These are phyloP conservation scores for Procambarus virginalis DNA, from an alignment of 1,140 invertebrate genomes.

Conservation along the genomic window DNA sequence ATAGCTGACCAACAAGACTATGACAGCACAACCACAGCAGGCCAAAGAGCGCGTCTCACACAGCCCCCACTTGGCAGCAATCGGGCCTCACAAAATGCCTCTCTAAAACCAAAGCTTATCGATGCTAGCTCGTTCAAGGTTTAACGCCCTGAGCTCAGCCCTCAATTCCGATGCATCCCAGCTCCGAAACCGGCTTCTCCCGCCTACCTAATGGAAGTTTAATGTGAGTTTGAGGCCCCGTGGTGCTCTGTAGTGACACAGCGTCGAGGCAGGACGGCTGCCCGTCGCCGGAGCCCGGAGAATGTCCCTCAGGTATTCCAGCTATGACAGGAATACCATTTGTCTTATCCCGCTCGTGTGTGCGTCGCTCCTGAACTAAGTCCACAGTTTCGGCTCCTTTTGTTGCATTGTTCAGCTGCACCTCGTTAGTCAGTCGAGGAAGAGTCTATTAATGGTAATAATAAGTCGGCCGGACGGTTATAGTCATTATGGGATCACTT, in stretches of 20 bases:
- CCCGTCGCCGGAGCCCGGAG: background rate
- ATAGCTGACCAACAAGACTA: too few relatives aligned
- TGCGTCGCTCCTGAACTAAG: background rate
- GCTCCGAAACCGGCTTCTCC: background rate
- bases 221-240: background rate
- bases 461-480: background rate
- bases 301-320: background rate
- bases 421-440: background rate
- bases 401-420: background rate
- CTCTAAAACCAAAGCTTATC: too few relatives aligned
- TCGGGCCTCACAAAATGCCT: too few relatives aligned
- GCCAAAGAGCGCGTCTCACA: too few relatives aligned
- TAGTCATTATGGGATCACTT: background rate
- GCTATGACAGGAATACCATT: background rate
- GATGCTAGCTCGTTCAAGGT: background rate
- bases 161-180: background rate
- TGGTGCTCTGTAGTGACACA: background rate
- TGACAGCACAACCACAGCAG: too few relatives aligned
- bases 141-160: background rate
- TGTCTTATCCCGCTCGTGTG: background rate
- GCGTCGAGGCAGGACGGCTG: background rate
- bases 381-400: background rate
- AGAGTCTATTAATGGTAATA: background rate
- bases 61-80: too few relatives aligned
- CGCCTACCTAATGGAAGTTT: background rate